These are phyloP conservation scores for Clarias laeviceps DNA, from an alignment of 2,797 vertebrate species.

Conservation along the genomic window DNA sequence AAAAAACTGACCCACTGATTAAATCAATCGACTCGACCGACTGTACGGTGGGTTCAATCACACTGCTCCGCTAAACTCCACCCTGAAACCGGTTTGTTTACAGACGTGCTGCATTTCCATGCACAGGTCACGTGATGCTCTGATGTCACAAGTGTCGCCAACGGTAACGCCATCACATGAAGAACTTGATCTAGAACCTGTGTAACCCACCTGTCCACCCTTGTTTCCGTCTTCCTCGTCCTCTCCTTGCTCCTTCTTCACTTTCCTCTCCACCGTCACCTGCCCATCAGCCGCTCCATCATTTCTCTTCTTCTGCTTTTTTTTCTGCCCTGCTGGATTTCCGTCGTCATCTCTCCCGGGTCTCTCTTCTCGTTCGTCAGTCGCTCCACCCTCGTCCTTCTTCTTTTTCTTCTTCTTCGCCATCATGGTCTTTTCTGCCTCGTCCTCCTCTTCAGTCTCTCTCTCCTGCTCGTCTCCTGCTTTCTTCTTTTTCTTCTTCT, in stretches of 20 bases:
- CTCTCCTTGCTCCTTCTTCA: neutral
- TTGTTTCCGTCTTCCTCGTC: neutral
- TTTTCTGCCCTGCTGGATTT: neutral
- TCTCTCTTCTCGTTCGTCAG: neutral
- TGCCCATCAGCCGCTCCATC: neutral
- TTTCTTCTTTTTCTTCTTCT: slow-evolving; percentile 5
- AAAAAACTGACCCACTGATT: too few species aligned
- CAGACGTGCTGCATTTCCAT: too few species aligned
- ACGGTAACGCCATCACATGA: too few species aligned
- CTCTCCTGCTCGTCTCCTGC: neutral
- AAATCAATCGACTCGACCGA: too few species aligned
- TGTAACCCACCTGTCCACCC: slow-evolving; percentile 12
- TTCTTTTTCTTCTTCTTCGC: neutral
- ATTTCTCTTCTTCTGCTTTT: slow-evolving; percentile 9
- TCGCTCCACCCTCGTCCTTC: neutral
- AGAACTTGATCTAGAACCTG: neutral
- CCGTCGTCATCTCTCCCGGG: neutral
- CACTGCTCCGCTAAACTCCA: too few species aligned
- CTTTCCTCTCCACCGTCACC: neutral
- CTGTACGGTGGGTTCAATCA: too few species aligned
- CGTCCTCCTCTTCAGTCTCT: neutral
- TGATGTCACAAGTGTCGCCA: too few species aligned
- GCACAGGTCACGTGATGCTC: neutral
- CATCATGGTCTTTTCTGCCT: neutral
- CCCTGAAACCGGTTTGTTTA: too few species aligned